phyloP scores from a whole-genome alignment of 2,113 vertebrate genomes.

The Rissa tridactyla region DNA sequence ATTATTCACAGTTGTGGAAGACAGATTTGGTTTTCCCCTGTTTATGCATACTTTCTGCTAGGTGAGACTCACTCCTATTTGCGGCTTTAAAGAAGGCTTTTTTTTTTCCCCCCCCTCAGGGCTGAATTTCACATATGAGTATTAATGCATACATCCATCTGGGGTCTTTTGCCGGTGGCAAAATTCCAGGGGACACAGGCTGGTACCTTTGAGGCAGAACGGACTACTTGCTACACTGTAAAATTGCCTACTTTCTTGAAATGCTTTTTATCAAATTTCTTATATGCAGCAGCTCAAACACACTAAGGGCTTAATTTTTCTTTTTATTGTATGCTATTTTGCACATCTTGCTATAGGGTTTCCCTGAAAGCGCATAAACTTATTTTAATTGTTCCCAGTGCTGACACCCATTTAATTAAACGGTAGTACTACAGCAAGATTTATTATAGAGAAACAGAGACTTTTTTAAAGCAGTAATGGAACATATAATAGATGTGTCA shows the following conservation, averaged over 20 bases:
- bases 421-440: constrained; percentile 11
- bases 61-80: not conserved
- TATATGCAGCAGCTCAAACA: not conserved
- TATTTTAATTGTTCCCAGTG: constrained; percentile 60
- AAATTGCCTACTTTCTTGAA: constrained; percentile 4
- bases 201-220: not conserved
- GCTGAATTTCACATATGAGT: not conserved
- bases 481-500: constrained; percentile 55
- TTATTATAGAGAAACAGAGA: constrained; percentile 28
- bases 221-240: not conserved
- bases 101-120: not conserved
- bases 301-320: constrained; percentile 38
- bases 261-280: constrained; percentile 18
- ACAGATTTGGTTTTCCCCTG: not conserved
- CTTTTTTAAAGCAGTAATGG: constrained; percentile 16
- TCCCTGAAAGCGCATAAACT: constrained; percentile 46
- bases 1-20: not conserved
- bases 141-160: not conserved
- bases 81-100: not conserved
- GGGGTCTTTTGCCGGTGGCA: not conserved
- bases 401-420: constrained; percentile 62
- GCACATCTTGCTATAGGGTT: constrained; percentile 48
- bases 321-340: constrained; percentile 35
- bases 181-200: not conserved
- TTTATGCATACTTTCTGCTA: not conserved